Conservation (phyloP, 2,797 vertebrate species). For the Muscicapa comitata region DNA sequence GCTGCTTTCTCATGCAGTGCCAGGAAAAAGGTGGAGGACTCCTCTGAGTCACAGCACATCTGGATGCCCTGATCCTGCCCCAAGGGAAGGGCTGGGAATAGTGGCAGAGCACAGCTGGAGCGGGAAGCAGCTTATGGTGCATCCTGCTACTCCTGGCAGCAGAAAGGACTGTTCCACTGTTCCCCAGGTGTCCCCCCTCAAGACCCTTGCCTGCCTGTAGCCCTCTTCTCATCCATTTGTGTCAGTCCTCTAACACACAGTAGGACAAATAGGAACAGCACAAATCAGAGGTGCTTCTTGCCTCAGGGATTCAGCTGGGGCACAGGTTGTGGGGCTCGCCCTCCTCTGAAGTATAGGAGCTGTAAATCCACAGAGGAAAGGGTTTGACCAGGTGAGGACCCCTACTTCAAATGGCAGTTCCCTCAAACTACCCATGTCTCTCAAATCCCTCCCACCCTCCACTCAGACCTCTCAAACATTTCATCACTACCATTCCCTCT, state of each 20-base stretch:
- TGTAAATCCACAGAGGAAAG: neutral
- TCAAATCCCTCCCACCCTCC: neutral
- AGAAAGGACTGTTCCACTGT: neutral
- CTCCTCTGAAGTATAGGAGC: neutral
- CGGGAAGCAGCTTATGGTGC: neutral
- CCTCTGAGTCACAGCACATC: neutral
- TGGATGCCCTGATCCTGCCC: neutral
- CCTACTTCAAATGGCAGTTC: neutral
- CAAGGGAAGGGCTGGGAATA: neutral
- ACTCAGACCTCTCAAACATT: neutral
- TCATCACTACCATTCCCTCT: neutral
- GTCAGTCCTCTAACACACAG: accelerated
- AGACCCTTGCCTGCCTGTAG: neutral
- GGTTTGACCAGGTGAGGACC: neutral
- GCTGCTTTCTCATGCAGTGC: neutral
- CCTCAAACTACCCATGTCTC: neutral
- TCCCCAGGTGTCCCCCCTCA: neutral
- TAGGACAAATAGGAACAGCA: neutral
- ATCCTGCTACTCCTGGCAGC: neutral
- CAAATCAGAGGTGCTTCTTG: neutral
- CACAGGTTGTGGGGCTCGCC: neutral
- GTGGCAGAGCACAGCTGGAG: neutral
- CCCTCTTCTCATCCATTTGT: neutral
- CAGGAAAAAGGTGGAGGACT: neutral
- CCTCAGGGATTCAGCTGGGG: accelerated